These are phyloP conservation scores for Tamandua tetradactyla DNA, from an alignment of 2,797 vertebrate species.

Conservation along the genomic window DNA sequence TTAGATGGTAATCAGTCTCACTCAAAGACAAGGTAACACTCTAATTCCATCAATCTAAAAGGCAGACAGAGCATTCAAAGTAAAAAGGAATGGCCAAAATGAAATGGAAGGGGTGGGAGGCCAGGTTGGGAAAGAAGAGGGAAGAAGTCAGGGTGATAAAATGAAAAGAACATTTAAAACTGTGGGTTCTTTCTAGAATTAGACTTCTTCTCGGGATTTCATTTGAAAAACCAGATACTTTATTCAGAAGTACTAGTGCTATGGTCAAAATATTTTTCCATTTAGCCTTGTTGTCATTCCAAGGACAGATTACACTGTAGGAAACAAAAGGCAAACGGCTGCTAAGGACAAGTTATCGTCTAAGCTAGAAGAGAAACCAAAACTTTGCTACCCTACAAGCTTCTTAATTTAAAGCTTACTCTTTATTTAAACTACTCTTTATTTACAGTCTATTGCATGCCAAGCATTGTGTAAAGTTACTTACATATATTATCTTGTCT, in stretches of 20 bases:
- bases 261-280: conserved; percentile 37
- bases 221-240: conserved; percentile 33
- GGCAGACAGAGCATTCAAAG: not conserved
- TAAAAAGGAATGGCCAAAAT: not conserved
- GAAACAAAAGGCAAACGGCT: not conserved
- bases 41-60: conserved; percentile 5
- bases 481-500: not conserved
- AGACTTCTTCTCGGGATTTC: not conserved
- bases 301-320: conserved; percentile 15
- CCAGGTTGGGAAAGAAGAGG: not conserved
- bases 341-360: not conserved
- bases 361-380: conserved; percentile 19
- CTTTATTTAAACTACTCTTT: too few species aligned
- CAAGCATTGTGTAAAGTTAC: not conserved
- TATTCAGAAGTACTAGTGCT: conserved; percentile 53
- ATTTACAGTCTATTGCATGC: not conserved
- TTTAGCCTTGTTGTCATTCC: conserved; percentile 23
- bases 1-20: conserved; percentile 12
- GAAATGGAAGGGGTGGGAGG: not conserved
- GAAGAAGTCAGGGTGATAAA: not conserved
- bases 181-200: not conserved
- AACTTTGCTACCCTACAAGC: not conserved
- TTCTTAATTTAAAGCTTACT: too few species aligned
- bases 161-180: conserved; percentile 30
- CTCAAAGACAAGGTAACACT: not conserved